Conservation (phyloP, 2,797 vertebrate species). For the Naso thynnoides region DNA sequence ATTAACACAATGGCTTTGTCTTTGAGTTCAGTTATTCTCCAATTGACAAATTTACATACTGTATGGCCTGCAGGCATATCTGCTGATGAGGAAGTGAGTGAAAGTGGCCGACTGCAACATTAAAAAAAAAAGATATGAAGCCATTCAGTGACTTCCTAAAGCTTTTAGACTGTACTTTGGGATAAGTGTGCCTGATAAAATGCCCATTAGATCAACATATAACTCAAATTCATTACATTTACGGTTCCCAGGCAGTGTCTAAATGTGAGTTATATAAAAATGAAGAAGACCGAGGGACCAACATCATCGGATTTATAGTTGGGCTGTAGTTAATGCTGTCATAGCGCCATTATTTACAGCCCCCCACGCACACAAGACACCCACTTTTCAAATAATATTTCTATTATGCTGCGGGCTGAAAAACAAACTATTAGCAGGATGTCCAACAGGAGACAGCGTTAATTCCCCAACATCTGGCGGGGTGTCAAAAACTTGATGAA, state of each 20-base stretch:
- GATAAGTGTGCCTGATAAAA: neutral
- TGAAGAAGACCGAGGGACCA: neutral
- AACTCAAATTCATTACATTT: neutral
- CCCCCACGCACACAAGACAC: conserved; percentile 6
- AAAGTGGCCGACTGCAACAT: conserved; percentile 51
- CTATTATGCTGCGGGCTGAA: conserved; percentile 45
- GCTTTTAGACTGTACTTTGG: neutral
- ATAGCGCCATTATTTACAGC: conserved; percentile 1
- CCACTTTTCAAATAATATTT: conserved; percentile 49
- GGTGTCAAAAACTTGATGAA: conserved; percentile 84
- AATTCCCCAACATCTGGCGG: conserved; percentile 82
- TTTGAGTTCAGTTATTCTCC: conserved; percentile 72
- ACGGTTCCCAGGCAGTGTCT: neutral
- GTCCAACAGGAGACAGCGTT: conserved; percentile 77
- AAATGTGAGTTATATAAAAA: conserved; percentile 14
- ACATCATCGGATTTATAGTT: conserved; percentile 9
- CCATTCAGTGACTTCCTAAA: neutral
- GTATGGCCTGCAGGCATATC: conserved; percentile 53
- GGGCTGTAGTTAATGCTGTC: conserved; percentile 24
- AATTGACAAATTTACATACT: conserved; percentile 67
- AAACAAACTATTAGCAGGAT: conserved; percentile 64
- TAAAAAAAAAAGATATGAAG: conserved; percentile 6
- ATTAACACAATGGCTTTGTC: conserved; percentile 77
- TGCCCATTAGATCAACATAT: neutral
- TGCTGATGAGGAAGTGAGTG: conserved; percentile 54